phyloP scores from a whole-genome alignment of 2,113 vertebrate species.

The Nipponia nippon region DNA sequence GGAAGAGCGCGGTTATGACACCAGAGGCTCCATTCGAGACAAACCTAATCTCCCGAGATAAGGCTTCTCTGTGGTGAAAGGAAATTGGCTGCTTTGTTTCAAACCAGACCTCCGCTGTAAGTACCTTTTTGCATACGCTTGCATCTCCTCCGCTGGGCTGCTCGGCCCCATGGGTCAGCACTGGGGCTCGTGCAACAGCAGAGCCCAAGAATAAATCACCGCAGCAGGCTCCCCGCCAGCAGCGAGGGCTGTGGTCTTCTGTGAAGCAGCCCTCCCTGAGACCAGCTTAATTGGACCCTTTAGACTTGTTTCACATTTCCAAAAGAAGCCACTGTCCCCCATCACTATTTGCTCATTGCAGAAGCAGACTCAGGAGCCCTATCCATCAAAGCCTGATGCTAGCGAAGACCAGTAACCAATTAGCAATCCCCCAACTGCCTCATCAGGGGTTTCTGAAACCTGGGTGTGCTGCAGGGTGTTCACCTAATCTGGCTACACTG shows the following conservation, averaged over 20 bases:
- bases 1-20: neutral
- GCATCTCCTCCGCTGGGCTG: neutral
- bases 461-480: neutral
- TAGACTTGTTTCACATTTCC: neutral
- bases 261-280: neutral
- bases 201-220: neutral
- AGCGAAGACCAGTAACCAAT: neutral
- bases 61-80: neutral
- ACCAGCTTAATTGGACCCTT: neutral
- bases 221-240: neutral
- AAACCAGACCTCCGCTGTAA: neutral
- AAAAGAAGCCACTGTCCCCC: neutral
- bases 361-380: neutral
- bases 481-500: neutral
- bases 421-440: neutral
- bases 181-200: neutral
- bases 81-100: slow-evolving; percentile 22
- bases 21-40: neutral
- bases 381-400: neutral
- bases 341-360: neutral
- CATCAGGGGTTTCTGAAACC: neutral
- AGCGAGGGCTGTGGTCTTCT: neutral
- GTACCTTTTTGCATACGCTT: neutral
- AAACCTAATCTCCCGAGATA: neutral
- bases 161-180: neutral